phyloP scores from a whole-genome alignment of 2,888 invertebrate species.

The Apodemia duryi region DNA sequence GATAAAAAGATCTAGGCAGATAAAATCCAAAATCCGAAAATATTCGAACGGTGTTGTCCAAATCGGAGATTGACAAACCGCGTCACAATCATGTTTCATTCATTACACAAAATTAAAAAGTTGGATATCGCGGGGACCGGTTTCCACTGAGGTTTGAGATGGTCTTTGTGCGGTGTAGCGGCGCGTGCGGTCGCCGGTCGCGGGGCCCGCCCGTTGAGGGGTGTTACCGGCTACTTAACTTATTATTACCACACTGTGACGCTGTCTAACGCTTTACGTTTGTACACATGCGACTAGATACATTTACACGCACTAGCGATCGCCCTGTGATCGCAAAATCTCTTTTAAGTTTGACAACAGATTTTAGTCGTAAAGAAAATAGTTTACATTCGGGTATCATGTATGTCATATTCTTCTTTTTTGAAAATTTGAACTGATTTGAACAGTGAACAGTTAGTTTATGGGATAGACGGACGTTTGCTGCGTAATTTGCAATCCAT shows the following conservation, averaged over 20 bases:
- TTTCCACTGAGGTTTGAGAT: conserved; percentile 42
- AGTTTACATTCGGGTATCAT: too few relatives aligned
- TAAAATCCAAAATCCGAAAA: background rate
- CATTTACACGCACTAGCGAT: too few relatives aligned
- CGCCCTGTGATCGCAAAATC: too few relatives aligned
- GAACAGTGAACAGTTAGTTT: too few relatives aligned
- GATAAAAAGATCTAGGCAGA: too few relatives aligned
- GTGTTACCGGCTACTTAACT: conserved; percentile 48
- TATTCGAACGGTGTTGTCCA: background rate
- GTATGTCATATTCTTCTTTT: too few relatives aligned
- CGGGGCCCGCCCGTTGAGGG: conserved; percentile 41
- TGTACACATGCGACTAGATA: background rate
- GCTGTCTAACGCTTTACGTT: conserved; percentile 29
- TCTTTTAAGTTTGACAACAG: too few relatives aligned
- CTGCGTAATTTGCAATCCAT: too few relatives aligned
- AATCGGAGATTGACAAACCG: background rate
- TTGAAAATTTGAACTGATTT: too few relatives aligned
- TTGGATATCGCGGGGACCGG: conserved; percentile 37
- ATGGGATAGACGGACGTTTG: too few relatives aligned
- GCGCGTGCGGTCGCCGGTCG: conserved; percentile 45
- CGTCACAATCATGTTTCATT: conserved; percentile 38
- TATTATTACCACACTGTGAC: conserved; percentile 58
- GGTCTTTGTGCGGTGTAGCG: conserved; percentile 44
- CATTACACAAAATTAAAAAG: conserved; percentile 37
- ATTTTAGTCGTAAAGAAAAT: too few relatives aligned